phyloP scores from a whole-genome alignment of 2,797 vertebrate species.

The Artibeus lituratus region DNA sequence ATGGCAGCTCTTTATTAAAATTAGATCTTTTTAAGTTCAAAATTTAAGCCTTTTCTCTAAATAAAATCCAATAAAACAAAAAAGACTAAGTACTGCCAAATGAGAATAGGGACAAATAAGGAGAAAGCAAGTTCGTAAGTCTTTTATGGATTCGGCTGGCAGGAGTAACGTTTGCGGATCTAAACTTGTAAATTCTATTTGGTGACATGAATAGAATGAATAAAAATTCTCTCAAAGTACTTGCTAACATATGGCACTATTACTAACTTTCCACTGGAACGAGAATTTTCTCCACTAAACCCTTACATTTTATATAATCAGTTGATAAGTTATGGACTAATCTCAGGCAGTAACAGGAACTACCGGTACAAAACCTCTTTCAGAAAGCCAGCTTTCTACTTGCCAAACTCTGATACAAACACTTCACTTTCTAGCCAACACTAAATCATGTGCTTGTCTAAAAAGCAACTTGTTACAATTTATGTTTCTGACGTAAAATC shows the following conservation, averaged over 20 bases:
- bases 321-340: not conserved
- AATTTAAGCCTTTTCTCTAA: constrained; percentile 29
- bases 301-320: not conserved
- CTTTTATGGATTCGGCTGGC: not conserved
- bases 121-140: not conserved
- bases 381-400: not conserved
- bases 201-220: not conserved
- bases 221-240: not conserved
- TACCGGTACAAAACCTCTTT: not conserved
- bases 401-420: not conserved
- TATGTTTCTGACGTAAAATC: not conserved
- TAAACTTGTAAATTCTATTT: not conserved
- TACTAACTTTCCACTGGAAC: not conserved
- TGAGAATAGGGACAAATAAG: not conserved
- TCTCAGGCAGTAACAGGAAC: not conserved
- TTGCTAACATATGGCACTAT: not conserved
- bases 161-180: not conserved
- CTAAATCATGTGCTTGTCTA: not conserved
- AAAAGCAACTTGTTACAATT: constrained; percentile 6
- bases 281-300: not conserved
- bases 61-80: not conserved
- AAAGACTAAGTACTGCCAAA: not conserved
- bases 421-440: constrained; percentile 18
- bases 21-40: constrained; percentile 5
- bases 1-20: not conserved